phyloP scores from a whole-genome alignment of 2,113 vertebrate species.

The Actenoides lindsayi region DNA sequence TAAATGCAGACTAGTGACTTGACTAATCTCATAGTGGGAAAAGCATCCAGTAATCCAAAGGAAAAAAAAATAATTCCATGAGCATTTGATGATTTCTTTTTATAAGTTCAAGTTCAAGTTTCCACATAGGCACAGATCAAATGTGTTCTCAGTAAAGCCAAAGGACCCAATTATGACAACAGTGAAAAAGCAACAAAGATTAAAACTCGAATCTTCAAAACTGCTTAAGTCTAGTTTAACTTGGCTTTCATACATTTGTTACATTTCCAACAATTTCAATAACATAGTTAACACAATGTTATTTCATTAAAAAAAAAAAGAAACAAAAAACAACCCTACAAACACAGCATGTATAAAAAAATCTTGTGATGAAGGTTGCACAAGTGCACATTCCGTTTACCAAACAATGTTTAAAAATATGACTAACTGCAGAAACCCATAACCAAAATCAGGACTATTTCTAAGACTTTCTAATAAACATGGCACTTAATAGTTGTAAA shows the following conservation, averaged over 20 bases:
- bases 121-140: background rate
- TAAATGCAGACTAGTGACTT: background rate
- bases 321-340: background rate
- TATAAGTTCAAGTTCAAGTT: background rate
- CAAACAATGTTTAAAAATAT: background rate
- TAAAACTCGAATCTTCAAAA: background rate
- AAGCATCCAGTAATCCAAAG: background rate
- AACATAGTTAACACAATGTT: background rate
- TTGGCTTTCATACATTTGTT: background rate
- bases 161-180: background rate
- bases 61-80: background rate
- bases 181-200: background rate
- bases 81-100: background rate
- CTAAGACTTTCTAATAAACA: background rate
- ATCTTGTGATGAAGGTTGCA: background rate
- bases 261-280: background rate
- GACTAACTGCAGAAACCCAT: background rate
- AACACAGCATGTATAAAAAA: background rate
- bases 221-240: background rate
- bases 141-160: background rate
- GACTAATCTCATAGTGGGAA: background rate
- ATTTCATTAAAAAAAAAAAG: background rate
- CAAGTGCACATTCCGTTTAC: background rate
- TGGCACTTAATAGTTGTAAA: background rate
- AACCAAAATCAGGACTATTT: background rate